Evolutionary conservation across 2,797 vertebrate species (phyloP), one percentile per base, ranked within the genome.

Genomic region (Helicolenus hilgendorfi): DNA sequence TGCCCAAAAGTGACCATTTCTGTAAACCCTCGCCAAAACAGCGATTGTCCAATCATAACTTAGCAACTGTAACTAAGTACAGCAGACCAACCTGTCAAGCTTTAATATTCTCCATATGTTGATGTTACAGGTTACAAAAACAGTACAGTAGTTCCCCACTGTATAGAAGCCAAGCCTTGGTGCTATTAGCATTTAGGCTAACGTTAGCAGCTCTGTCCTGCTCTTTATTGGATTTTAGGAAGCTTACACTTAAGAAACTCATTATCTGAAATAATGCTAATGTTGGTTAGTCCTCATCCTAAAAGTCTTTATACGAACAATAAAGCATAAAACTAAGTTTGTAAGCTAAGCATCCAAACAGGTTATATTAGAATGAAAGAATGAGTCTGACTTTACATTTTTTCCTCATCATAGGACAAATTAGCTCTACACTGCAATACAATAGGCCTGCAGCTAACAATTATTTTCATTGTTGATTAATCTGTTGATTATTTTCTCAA

Each of bases 171-270:
- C 41, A 18, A 20, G 45, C 45, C 45, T 49, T 4, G 45, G 7
- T 49, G 45, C 18, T 20, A 49, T 49, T 7, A 49, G 0, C 0
- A 18, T 49, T 49, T 49, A 20, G 0, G 45, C 45, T 20, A 49
- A 49, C 0, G 0, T 49, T 49, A 49, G 45, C 45, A 49, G 45
- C 45, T 49, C 45, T 49, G 15, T 49, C 18, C 45, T 49, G 45
- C 45, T 49, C 45, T 18, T 49, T 49, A 49, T 8, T 49, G 45
- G 7, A 1, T 49, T 49, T 49, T 49, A 49, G 45, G 45, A 20
- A 49, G 3, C 45, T 49, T 49, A 49, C 0, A 20, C 45, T 49
- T 49, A 2, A 49, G 45, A 0, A 49, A 20, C 45, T 49, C 45
- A 49, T 45, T 45, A 45, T 45, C 38, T 45, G 38, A 45, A 14